These are phyloP conservation scores for Leucozona laternaria DNA, from an alignment of 2,888 invertebrate species.

Conservation along the genomic window DNA sequence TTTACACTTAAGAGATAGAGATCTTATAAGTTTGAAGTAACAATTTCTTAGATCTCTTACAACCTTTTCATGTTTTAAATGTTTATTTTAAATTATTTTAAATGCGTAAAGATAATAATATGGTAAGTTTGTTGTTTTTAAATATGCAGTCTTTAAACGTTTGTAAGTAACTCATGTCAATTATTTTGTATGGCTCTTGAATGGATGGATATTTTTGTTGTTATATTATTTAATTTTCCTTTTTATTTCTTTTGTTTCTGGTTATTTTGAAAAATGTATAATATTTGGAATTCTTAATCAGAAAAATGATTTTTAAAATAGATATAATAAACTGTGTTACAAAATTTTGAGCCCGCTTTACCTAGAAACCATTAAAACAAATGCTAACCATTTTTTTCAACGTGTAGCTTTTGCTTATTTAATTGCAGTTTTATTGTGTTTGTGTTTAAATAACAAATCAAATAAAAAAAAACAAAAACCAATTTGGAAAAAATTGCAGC, in stretches of 20 bases:
- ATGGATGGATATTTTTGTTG: slow-evolving; percentile 38
- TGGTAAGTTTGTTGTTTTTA: slow-evolving; percentile 4
- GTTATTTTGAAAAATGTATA: slow-evolving; percentile 76
- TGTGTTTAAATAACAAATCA: slow-evolving; percentile 76
- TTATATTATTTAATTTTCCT: slow-evolving; percentile 75
- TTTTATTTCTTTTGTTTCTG: slow-evolving; percentile 72
- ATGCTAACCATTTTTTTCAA: slow-evolving; percentile 72
- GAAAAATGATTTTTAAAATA: slow-evolving; percentile 33
- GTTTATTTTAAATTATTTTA: neutral
- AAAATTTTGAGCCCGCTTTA: slow-evolving; percentile 73
- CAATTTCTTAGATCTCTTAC: no score
- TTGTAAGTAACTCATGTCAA: slow-evolving; percentile 10
- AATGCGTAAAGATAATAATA: neutral
- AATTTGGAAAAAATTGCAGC: slow-evolving; percentile 59
- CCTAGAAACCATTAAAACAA: slow-evolving; percentile 69
- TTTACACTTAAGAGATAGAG: no score
- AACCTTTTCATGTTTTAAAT: neutral
- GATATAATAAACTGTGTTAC: slow-evolving; percentile 49
- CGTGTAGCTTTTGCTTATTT: slow-evolving; percentile 74
- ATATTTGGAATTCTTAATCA: slow-evolving; percentile 76
- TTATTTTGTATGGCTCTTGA: slow-evolving; percentile 58
- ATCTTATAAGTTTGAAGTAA: no score
- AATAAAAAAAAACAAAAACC: slow-evolving; percentile 53
- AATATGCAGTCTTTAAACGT: neutral
- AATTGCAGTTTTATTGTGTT: slow-evolving; percentile 73